These are phyloP conservation scores for Parapsyche elsis DNA, from an alignment of 1,140 invertebrate species.

Conservation along the genomic window DNA sequence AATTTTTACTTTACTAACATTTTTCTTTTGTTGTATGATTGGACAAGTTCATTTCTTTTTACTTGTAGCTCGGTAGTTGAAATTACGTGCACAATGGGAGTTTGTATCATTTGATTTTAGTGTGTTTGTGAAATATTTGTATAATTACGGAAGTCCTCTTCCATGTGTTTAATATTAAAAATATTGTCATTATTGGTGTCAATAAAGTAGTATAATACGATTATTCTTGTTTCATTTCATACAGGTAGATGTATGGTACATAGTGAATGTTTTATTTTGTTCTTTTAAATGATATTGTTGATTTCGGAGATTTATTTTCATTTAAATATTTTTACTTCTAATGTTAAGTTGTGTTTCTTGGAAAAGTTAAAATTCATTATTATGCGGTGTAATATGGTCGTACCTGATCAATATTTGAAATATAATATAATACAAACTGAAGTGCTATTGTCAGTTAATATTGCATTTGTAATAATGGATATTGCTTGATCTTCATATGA, in stretches of 20 bases:
- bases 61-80: conserved; percentile 45
- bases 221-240: conserved; percentile 20
- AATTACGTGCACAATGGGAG: conserved; percentile 49
- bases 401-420: too few species aligned
- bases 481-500: background rate
- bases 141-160: conserved; percentile 43
- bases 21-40: conserved; percentile 50
- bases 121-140: conserved; percentile 55
- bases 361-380: too few species aligned
- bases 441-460: background rate
- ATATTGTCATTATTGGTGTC: conserved; percentile 53
- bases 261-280: background rate
- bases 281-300: too few species aligned
- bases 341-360: too few species aligned
- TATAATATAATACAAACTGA: background rate
- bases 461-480: background rate
- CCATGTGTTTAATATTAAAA: conserved; percentile 44
- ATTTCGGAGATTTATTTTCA: too few species aligned
- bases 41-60: conserved; percentile 38
- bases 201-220: conserved; percentile 55
- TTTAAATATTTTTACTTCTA: too few species aligned
- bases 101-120: conserved; percentile 47
- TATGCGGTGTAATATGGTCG: too few species aligned
- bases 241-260: background rate
- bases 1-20: conserved; percentile 42